These are phyloP conservation scores for Tetragonula clypearis DNA, from an alignment of 1,140 invertebrate genomes.

Conservation along the genomic window DNA sequence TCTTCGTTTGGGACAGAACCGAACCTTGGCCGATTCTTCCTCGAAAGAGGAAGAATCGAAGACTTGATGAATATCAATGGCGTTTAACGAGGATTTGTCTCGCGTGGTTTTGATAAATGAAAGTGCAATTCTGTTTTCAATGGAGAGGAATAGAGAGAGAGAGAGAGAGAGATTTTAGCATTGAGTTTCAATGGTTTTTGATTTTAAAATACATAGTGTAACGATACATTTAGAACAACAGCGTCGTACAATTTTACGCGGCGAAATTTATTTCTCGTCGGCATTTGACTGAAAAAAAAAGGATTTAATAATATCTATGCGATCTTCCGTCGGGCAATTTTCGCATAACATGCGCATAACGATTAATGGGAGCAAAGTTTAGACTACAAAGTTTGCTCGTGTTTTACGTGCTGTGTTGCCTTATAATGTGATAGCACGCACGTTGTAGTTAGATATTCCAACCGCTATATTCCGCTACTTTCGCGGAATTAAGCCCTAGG, in stretches of 20 bases:
- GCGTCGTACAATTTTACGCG: too few relatives aligned
- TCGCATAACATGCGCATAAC: not conserved
- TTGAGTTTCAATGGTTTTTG: not conserved
- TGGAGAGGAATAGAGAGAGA: too few relatives aligned
- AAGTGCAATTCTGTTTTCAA: not conserved
- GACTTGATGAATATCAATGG: slow-evolving; percentile 3
- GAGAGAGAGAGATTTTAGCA: not conserved
- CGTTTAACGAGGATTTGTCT: not conserved
- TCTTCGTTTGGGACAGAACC: too few relatives aligned
- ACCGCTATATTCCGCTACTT: not conserved
- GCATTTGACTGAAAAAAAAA: slow-evolving; percentile 6
- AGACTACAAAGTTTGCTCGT: slow-evolving; percentile 23
- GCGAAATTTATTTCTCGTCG: not conserved
- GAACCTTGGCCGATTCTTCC: not conserved
- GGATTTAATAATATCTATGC: not conserved
- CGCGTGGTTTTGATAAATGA: too few relatives aligned
- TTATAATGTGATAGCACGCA: slow-evolving; percentile 27
- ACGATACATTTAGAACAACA: too few relatives aligned
- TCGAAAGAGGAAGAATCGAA: not conserved
- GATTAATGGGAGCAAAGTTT: slow-evolving; percentile 38
- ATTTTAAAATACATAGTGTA: not conserved
- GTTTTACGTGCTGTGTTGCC: slow-evolving; percentile 21
- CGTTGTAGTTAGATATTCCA: slow-evolving; percentile 20
- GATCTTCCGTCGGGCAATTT: slow-evolving; percentile 7
- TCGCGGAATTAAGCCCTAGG: not conserved